A percentile compares a stretch with the other conserved stretches of the same genome.
phyloP scores from a whole-genome alignment of 2,888 invertebrate genomes.

The Panzeria rudis region DNA sequence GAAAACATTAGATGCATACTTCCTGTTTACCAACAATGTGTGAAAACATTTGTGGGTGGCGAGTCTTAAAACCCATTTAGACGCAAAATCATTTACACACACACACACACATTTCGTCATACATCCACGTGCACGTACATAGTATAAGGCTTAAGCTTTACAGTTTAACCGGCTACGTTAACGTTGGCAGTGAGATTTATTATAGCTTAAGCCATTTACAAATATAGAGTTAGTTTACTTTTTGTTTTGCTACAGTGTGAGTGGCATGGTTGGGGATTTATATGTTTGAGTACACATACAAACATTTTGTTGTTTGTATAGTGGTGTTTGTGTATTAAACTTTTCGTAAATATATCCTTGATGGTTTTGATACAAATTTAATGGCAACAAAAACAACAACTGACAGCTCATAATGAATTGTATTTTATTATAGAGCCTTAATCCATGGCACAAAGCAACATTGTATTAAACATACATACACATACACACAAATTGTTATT shows the following conservation, averaged over 20 bases:
- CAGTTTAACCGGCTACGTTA: slow-evolving; percentile 63
- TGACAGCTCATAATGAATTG: slow-evolving; percentile 73
- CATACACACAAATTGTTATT: slow-evolving; percentile 8
- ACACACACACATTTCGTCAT: not conserved
- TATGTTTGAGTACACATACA: not conserved
- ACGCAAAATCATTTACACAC: slow-evolving; percentile 13
- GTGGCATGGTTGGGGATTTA: slow-evolving; percentile 43
- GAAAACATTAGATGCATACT: slow-evolving; percentile 44
- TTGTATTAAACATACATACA: slow-evolving; percentile 8
- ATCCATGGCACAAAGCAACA: slow-evolving; percentile 72
- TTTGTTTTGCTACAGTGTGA: slow-evolving; percentile 48
- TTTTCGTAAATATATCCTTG: slow-evolving; percentile 71
- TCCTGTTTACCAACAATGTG: slow-evolving; percentile 59
- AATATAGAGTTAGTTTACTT: slow-evolving; percentile 69
- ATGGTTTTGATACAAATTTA: slow-evolving; percentile 73
- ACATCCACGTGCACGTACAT: not conserved
- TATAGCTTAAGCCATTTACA: slow-evolving; percentile 73
- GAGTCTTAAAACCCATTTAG: slow-evolving; percentile 45
- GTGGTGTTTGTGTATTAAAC: slow-evolving; percentile 60
- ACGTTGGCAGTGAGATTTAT: slow-evolving; percentile 71
- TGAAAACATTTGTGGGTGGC: slow-evolving; percentile 55
- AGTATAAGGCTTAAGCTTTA: slow-evolving; percentile 56
- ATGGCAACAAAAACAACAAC: slow-evolving; percentile 76
- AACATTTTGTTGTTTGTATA: slow-evolving; percentile 1
- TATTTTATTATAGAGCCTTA: slow-evolving; percentile 73